Percentiles rank a stretch among this genome's conserved stretches.
phyloP scores from a whole-genome alignment of 1,140 invertebrate species.

The Calycopis cecrops region DNA sequence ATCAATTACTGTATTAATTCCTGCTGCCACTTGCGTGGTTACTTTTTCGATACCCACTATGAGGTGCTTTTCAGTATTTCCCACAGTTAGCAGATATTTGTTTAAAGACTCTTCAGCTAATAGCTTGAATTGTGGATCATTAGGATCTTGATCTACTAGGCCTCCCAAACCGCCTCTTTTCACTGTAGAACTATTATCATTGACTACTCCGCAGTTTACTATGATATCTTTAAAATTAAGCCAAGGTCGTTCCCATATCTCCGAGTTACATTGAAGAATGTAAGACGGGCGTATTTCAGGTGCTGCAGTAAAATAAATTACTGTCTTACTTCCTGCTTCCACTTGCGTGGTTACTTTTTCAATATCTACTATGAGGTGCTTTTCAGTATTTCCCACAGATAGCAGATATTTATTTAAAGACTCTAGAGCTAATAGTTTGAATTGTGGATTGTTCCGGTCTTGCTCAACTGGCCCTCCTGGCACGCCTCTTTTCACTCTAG shows the following conservation, averaged over 20 bases:
- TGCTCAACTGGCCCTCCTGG: constrained; percentile 16
- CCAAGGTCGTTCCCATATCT: constrained; percentile 24
- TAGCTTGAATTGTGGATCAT: constrained; percentile 26
- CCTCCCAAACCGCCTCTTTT: constrained; percentile 17
- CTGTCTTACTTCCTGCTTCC: constrained; percentile 30
- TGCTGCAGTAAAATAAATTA: constrained; percentile 29
- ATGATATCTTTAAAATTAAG: constrained; percentile 12
- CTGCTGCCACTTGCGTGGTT: constrained; percentile 35
- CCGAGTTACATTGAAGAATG: constrained; percentile 18
- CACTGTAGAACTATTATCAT: background rate
- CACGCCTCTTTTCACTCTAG: background rate
- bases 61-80: constrained; percentile 22
- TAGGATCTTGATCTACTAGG: constrained; percentile 21
- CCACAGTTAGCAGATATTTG: constrained; percentile 30
- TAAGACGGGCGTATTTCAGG: constrained; percentile 3
- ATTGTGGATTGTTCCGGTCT: constrained; percentile 30
- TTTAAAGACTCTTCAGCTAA: constrained; percentile 38
- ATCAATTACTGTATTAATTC: constrained; percentile 28
- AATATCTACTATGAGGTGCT: constrained; percentile 26
- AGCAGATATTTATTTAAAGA: constrained; percentile 35
- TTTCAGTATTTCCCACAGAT: constrained; percentile 21
- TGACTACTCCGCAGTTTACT: constrained; percentile 16
- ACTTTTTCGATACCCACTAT: constrained; percentile 31
- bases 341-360: constrained; percentile 34
- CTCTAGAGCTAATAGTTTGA: constrained; percentile 33